Base-by-base conservation (phyloP, 2,113 vertebrate species). In the Myiozetetes cayanensis region DNA sequence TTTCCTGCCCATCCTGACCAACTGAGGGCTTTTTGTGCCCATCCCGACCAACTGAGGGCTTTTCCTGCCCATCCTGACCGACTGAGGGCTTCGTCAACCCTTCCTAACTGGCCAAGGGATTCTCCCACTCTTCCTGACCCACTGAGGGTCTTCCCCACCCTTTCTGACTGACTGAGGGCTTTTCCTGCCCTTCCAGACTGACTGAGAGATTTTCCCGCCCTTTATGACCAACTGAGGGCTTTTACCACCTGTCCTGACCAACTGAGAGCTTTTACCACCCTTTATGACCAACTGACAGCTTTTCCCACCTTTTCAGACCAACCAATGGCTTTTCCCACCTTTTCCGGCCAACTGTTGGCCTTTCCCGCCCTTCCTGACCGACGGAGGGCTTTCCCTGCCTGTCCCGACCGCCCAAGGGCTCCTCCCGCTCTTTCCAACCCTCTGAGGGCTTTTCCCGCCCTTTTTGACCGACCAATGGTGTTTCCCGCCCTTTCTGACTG, bases 1-100 rank as follows among this genome's bases (percentile, higher is more conserved):
- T 58, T 6, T 43, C 17, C 5, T 19, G 9, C 30, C 30, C 4
- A 6, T 3, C 4, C 21, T 14, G 6, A 5, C 14, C 12, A 9
- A 14, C 33, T 23, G 1, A 23, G 4, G 10, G 24, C 9, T 47
- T 58, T 15, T 33, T 56, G 49, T 1, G 3, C 72, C 7, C 12
- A 25, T 44, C 3, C n/a, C 12, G 31, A 9, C 10, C 0, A 0
- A 1, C 15, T 2, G 2, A 58, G 3, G 35, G 15, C 13, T 59
- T 59, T 24, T 9, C 19, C 39, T 1, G 3, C 72, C 7, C 14
- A 25, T 52, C 3, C n/a, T 11, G 31, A 9, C 10, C 0, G 0
- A 1, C 15, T 2, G 2, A 58, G 3, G 35, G 15, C 13, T 59
- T 59, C 7, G 24, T 22, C 39, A 0, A 2, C 37, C 10, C 37